Base-by-base conservation (phyloP, 2,888 invertebrate species). In the Bembecia ichneumoniformis region DNA sequence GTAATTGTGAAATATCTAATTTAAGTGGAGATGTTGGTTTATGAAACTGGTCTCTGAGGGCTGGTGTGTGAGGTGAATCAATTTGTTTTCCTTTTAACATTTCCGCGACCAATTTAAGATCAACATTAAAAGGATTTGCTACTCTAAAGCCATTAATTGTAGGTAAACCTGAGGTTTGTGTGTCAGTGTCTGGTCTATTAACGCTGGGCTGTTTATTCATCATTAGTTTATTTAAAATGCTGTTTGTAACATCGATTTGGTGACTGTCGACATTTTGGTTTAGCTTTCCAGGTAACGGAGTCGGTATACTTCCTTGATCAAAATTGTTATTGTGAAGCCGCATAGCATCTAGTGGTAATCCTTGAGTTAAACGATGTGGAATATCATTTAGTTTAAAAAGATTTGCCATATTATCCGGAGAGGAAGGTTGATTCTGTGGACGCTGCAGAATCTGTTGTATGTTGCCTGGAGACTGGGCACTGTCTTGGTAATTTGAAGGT, bases 111-210 rank as follows among this genome's bases (percentile, higher is more conserved):
- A 87, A 59, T 64, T 83, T 86, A 3, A 88, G 60, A 59, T 88
- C 88, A 9, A 88, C 71, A 58, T 88, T 88, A 52, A 79, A 88
- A 11, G 88, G 88, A 56, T 88, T 88, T 2, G 80, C 80, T n/a
- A 88, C 81, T 71, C 82, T 81, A 52, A 84, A 79, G 3, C 87
- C 88, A 60, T 88, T 86, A 16, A 88, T 82, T 1, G 77, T 86
- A 3, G 87, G 77, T 47, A 71, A 55, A 43, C 65, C 65, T n/a
- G 58, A 59, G 13, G 60, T 54, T 61, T 79, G 77, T 17, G 69
- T 49, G 48, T 84, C 79, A 13, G 76, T 59, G 49, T 84, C 82
- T 10, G 79, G 84, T 54, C 77, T 72, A 14, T 72, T 79, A 9
- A 66, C 47, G 55, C 60, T 66, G 9, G 61, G 59, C 58, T 74